Evolutionary conservation across 2,113 vertebrate species (phyloP).

Genomic region (Ameiurus melas): DNA sequence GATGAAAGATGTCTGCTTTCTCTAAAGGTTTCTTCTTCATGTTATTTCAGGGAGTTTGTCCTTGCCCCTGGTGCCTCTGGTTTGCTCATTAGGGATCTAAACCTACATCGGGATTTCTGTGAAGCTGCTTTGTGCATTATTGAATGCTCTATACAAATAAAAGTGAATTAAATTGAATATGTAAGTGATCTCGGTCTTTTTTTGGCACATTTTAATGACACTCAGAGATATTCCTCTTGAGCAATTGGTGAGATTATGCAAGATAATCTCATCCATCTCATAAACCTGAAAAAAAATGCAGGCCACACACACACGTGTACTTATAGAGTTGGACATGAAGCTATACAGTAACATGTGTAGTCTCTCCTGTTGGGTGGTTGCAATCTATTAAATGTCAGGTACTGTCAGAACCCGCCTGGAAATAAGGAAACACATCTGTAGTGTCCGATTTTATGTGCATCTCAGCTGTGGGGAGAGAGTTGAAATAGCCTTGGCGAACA

Average conservation of each 20-base stretch:
- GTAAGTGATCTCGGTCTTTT: not conserved
- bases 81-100: not conserved
- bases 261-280: not conserved
- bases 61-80: not conserved
- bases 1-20: not conserved
- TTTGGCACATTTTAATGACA: not conserved
- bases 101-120: not conserved
- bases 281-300: conserved; percentile 20
- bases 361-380: not conserved
- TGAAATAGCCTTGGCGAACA: conserved; percentile 25
- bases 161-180: not conserved
- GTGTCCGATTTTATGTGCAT: not conserved
- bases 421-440: conserved; percentile 29
- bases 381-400: conserved; percentile 33
- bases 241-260: not conserved
- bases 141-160: not conserved
- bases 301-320: not conserved
- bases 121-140: not conserved
- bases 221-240: not conserved
- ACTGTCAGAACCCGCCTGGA: not conserved
- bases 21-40: not conserved
- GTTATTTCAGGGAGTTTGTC: not conserved
- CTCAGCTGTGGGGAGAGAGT: conserved; percentile 15
- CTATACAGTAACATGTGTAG: not conserved
- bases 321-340: not conserved